phyloP scores from a whole-genome alignment of 2,797 vertebrate genomes.

The Champsocephalus gunnari region DNA sequence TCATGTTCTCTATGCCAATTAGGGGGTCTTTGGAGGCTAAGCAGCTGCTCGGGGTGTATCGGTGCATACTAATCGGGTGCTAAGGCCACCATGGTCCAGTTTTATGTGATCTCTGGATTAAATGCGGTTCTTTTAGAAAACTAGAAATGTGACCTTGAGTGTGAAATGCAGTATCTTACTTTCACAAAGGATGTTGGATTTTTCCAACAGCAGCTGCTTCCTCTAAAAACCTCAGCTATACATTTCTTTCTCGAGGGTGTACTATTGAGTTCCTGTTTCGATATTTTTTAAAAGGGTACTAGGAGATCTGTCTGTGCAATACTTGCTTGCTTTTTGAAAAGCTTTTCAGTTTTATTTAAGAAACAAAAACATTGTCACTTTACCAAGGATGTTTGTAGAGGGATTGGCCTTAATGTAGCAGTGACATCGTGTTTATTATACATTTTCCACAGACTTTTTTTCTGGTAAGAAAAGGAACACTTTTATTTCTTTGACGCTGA shows the following conservation, averaged over 20 bases:
- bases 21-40: slow-evolving; percentile 49
- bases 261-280: slow-evolving; percentile 77
- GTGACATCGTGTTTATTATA: slow-evolving; percentile 87
- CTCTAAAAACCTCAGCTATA: slow-evolving; percentile 52
- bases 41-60: slow-evolving; percentile 44
- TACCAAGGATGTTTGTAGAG: slow-evolving; percentile 90
- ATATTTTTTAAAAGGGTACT: slow-evolving; percentile 82
- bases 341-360: slow-evolving; percentile 79
- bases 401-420: slow-evolving; percentile 97
- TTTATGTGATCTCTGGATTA: slow-evolving; percentile 11
- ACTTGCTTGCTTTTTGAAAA: slow-evolving; percentile 87
- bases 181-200: slow-evolving; percentile 6
- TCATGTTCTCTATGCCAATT: slow-evolving; percentile 60
- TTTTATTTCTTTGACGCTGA: slow-evolving; percentile 87
- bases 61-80: slow-evolving; percentile 33
- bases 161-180: slow-evolving; percentile 48
- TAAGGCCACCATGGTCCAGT: slow-evolving; percentile 16
- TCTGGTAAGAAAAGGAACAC: slow-evolving; percentile 80
- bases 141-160: slow-evolving; percentile 30
- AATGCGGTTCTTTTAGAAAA: slow-evolving; percentile 11
- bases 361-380: slow-evolving; percentile 91
- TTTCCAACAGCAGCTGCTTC: slow-evolving; percentile 50
- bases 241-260: slow-evolving; percentile 77
- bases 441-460: slow-evolving; percentile 91
- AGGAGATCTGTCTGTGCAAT: slow-evolving; percentile 91